These are phyloP conservation scores for Perizoma affinitatum DNA, from an alignment of 2,888 invertebrate species.

Conservation along the genomic window DNA sequence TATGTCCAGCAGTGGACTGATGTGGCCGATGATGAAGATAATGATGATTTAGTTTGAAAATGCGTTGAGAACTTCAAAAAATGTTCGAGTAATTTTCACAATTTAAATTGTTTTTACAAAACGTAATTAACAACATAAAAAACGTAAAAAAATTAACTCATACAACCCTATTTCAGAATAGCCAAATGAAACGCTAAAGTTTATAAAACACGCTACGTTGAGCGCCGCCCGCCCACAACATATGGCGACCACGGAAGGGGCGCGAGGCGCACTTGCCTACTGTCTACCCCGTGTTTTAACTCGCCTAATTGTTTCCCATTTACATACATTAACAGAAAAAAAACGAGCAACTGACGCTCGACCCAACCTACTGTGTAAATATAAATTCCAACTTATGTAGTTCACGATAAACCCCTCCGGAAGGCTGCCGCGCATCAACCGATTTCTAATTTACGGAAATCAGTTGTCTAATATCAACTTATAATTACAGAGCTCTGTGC, in stretches of 20 bases:
- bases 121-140: constrained; percentile 18
- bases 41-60: no score
- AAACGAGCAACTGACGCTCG: constrained; percentile 75
- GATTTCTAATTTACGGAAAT: constrained; percentile 71
- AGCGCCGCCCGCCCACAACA: constrained; percentile 72
- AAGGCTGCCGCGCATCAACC: constrained; percentile 56
- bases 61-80: no score
- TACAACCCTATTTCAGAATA: constrained; percentile 30
- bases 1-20: no score
- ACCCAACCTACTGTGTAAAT: constrained; percentile 67
- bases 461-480: constrained; percentile 55
- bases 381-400: constrained; percentile 57
- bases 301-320: constrained; percentile 83
- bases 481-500: constrained; percentile 54
- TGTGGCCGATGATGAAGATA: no score
- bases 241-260: constrained; percentile 76
- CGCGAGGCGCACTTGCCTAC: constrained; percentile 76
- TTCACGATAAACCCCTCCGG: constrained; percentile 42
- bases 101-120: neutral
- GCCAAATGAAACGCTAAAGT: constrained; percentile 36
- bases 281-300: constrained; percentile 83
- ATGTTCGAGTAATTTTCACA: no score
- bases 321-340: constrained; percentile 82
- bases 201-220: constrained; percentile 47
- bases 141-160: constrained; percentile 20